Evolutionary conservation across 2,797 vertebrate genomes (phyloP), one percentile per base, ranked within the genome.

Genomic region (Neolamprologus multifasciatus): DNA sequence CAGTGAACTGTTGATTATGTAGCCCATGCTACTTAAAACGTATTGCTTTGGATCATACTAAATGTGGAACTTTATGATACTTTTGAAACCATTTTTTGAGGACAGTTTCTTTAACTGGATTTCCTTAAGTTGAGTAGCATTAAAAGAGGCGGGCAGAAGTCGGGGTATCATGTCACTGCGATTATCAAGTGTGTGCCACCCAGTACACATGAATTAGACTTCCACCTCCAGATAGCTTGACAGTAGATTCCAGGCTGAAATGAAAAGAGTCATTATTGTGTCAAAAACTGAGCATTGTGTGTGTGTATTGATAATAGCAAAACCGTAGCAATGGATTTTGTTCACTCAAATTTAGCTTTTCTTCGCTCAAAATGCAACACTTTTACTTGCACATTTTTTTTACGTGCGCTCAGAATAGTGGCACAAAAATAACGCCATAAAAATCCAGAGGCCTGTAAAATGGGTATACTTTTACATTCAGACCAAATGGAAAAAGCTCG

Each of bases 231-330:
- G 57, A 82, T 57, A 26, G 87, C 79, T 89, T 40, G 43, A 43
- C 67, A 38, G 57, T 11, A 21, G 77, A 79, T 83, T 52, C 80
- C 50, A 79, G 45, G 57, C 54, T 40, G 7, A 80, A 86, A 84
- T 82, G 80, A 83, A 87, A 88, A 85, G 71, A 89, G 64, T 29
- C 51, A 91, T 92, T 85, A 89, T 83, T 86, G 40, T 89, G 83
- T 92, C 80, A 26, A 55, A 90, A 87, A 78, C 29, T 31, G 50
- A 77, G 62, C 14, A 59, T 59, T 59, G 26, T 31, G 55, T 31
- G 23, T 10, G 54, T 2, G 0, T 57, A 16, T 57, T 0, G 26
- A 59, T 59, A 31, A 17, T 31, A 31, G 55, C 14, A 57, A 57
- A 57, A 31, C 6, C 8, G 3, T 29, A 57, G 5, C 5, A 55